Evolutionary conservation across 2,888 invertebrate species (phyloP), one percentile per base, ranked within the genome.

Genomic region (Eudasyphora cyanicolor): DNA sequence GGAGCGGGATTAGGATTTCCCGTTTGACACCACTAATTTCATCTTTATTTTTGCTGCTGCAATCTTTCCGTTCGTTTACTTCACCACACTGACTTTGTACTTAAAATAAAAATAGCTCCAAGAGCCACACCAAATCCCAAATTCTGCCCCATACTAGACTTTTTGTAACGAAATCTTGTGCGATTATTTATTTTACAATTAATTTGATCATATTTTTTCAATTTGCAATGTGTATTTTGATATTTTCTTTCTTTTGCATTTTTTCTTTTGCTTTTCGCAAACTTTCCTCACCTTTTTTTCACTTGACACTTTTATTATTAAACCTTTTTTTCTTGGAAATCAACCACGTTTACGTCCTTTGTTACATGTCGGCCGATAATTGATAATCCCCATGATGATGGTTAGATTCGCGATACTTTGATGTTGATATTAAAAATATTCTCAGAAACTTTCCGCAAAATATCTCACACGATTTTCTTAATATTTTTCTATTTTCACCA

Each of bases 71-170:
- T 86, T 85, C 35, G 14, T 51, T 42, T 71, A 67, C 67, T 67
- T 78, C 42, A 49, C 32, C 74, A 67, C 84, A 71, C 82, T 85
- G 79, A 86, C 81, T 86, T 84, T 84, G 85, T 84, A 88, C 86
- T 86, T 86, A 67, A 49, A 19, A 79, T 86, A 67, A 49, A 19
- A 79, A 74, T 76, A 69, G 74, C 54, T 64, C 70, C 27, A 14
- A n/a, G 21, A 17, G 29, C 51, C 62, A 17, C 42, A 73, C 54
- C 19, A 49, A 24, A 74, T 17, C 67, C 67, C n/a, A n/a, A n/a
- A n/a, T n/a, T n/a, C 60, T 62, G 60, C 27, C 14, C 51, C 27
- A 54, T 57, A 32, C 60, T 60, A 69, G 29, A 8, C 45, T 10
- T 45, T 14, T 45, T 45, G n/a, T n/a, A n/a, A n/a, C n/a, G n/a